Base-by-base conservation (phyloP, 2,888 invertebrate genomes). In the Tetheella fluctuosa region DNA sequence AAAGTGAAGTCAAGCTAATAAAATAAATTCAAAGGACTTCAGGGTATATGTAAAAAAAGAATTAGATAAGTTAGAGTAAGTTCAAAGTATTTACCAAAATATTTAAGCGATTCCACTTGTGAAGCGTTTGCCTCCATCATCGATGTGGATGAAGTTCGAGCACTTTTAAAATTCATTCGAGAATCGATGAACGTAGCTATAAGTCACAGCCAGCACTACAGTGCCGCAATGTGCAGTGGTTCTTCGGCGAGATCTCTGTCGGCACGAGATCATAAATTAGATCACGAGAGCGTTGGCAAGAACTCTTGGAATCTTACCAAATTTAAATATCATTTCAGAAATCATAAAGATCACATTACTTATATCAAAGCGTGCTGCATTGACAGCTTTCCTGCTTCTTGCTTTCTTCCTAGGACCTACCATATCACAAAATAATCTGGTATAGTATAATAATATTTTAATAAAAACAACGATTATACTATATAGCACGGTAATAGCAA, bases 241-340 rank as follows among this genome's bases (percentile, higher is more conserved):
- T 77, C 77, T 74, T 74, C 72, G 68, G 69, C 71, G 71, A 74
- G 69, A 73, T 73, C 66, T 68, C 68, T 73, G 76, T 76, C 76
- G 77, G 73, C 67, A 69, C 56, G 70, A 71, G 77, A 74, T 80
- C 82, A 86, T 90, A 90, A 90, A 90, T 90, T 78, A 73, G 69
- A 73, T 80, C 64, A 66, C 79, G 75, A 83, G 79, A 82, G 77
- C 80, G 82, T 86, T 90, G 89, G 86, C 88, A 87, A 84, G 81
- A 80, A 80, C 76, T 78, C 72, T 89, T 91, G 90, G 89, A 90
- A 85, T 80, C 73, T 72, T 81, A 88, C 89, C 89, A 90, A 90
- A 87, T 88, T 89, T 86, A 85, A 88, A 89, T 86, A 86, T 85
- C 80, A 79, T 83, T 85, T 83, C 74, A 70, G 71, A 85, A 85